Evolutionary conservation across 2,888 invertebrate genomes (phyloP).

Genomic region (Caenorhabditis doughertyi): DNA sequence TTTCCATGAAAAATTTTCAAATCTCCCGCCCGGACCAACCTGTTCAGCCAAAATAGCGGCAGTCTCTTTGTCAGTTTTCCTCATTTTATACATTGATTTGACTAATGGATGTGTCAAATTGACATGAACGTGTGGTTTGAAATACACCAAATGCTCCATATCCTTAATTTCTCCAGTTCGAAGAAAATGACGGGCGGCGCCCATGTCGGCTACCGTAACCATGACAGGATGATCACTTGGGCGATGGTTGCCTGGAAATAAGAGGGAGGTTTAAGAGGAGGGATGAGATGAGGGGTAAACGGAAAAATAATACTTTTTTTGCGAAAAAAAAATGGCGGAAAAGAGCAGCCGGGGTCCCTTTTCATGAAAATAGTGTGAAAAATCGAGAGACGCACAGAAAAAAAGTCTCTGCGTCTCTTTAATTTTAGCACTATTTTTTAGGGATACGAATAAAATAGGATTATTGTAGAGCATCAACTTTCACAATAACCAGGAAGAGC

Average conservation of each 20-base stretch:
- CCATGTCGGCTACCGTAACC: slow-evolving; percentile 95
- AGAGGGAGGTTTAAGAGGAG: background rate
- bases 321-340: no score
- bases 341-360: background rate
- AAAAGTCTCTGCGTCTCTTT: no score
- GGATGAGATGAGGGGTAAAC: slow-evolving; percentile 2
- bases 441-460: no score
- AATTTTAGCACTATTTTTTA: no score
- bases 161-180: slow-evolving; percentile 86
- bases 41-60: slow-evolving; percentile 92
- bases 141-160: slow-evolving; percentile 87
- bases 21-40: slow-evolving; percentile 85
- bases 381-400: no score
- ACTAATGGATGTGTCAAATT: slow-evolving; percentile 95
- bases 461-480: no score
- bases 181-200: slow-evolving; percentile 94
- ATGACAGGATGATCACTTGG: slow-evolving; percentile 95
- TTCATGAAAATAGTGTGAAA: no score
- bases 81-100: slow-evolving; percentile 90
- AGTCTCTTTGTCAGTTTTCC: slow-evolving; percentile 88
- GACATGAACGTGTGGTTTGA: slow-evolving; percentile 92
- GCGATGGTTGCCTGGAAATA: slow-evolving; percentile 87
- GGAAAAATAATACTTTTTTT: no score
- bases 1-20: no score
- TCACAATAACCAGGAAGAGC: no score